These are phyloP conservation scores for Phrynocephalus versicolor DNA, from an alignment of 2,113 vertebrate species.

Conservation along the genomic window DNA sequence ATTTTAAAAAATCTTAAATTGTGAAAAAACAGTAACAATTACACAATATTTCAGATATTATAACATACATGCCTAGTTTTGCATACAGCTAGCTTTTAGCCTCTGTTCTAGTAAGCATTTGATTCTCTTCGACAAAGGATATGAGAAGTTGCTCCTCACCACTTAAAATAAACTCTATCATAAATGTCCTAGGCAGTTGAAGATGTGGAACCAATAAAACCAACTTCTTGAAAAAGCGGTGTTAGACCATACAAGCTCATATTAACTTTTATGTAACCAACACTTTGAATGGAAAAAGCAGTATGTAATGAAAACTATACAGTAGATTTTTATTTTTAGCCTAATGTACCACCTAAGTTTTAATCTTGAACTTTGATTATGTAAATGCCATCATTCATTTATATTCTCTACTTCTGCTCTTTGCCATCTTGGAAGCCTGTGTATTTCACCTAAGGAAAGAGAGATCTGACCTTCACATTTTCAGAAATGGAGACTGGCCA, in stretches of 20 bases:
- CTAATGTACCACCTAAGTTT: background rate
- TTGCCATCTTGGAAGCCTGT: background rate
- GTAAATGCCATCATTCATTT: background rate
- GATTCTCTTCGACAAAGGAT: background rate
- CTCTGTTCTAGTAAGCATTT: background rate
- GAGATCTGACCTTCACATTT: background rate
- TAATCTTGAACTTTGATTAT: background rate
- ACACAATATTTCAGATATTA: background rate
- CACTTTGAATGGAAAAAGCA: background rate
- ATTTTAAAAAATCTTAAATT: background rate
- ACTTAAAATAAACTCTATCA: background rate
- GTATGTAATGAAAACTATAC: background rate
- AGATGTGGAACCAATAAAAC: background rate
- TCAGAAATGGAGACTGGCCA: background rate
- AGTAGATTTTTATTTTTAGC: background rate
- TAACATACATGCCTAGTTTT: background rate
- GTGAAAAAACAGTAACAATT: background rate
- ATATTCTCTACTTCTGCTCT: background rate
- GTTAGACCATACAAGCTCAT: background rate
- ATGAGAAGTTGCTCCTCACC: background rate
- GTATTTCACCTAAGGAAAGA: background rate
- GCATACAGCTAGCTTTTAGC: slow-evolving; percentile 14
- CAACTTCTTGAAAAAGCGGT: background rate
- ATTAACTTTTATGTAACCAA: background rate
- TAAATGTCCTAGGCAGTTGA: background rate